Percentiles rank a stretch among this genome's conserved stretches.
These are phyloP conservation scores for Silurus meridionalis DNA, from an alignment of 2,113 vertebrate genomes.

Conservation along the genomic window DNA sequence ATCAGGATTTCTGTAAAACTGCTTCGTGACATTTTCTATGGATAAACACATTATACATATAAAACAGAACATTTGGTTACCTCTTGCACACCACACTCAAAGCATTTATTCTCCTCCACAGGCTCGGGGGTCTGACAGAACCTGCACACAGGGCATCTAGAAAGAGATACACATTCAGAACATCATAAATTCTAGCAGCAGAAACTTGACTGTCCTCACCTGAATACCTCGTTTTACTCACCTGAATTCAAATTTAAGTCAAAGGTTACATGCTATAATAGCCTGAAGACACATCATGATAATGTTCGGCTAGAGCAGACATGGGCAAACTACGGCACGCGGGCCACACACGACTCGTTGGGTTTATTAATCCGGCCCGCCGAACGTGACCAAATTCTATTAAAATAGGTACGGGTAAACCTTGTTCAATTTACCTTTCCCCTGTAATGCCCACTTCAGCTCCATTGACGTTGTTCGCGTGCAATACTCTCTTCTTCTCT, in stretches of 20 bases:
- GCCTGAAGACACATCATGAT: constrained; percentile 41
- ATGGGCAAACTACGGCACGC: too few species aligned
- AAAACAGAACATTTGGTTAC: constrained; percentile 67
- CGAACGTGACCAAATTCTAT: too few species aligned
- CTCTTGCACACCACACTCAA: constrained; percentile 98
- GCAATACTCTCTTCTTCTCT: too few species aligned
- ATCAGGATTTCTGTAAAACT: not conserved
- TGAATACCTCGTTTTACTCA: constrained; percentile 15
- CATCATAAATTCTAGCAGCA: not conserved
- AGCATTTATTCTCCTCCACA: constrained; percentile 97
- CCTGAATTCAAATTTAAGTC: not conserved
- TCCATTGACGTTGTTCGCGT: too few species aligned
- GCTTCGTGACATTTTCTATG: not conserved
- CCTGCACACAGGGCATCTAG: constrained; percentile 94
- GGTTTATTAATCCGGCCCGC: too few species aligned
- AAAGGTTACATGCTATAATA: constrained; percentile 47
- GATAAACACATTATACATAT: not conserved
- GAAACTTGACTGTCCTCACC: constrained; percentile 30
- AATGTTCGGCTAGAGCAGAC: not conserved
- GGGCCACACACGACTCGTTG: too few species aligned
- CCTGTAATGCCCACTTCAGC: too few species aligned
- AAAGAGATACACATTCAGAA: constrained; percentile 37
- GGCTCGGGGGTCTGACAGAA: constrained; percentile 98
- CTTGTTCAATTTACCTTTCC: too few species aligned
- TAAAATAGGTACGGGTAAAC: too few species aligned